Base-by-base conservation (phyloP, 2,797 vertebrate genomes). In the Brachyalestes nurse region DNA sequence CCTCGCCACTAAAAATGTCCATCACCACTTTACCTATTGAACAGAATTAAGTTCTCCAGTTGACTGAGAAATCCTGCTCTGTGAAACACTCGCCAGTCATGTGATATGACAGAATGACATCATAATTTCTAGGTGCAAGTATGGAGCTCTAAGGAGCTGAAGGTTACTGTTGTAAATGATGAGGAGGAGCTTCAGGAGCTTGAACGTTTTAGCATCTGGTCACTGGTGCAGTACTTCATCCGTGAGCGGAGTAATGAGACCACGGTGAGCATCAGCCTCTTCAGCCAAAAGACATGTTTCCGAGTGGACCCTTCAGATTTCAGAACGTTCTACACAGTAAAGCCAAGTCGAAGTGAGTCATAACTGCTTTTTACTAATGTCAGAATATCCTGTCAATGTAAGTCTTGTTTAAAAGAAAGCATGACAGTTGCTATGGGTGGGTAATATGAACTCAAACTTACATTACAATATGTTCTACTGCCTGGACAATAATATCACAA, bases 221-320 rank as follows among this genome's bases (percentile, higher is more conserved):
- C 86, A 34, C 82, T 95, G 42, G 4, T 97, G 21, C 94, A 93
- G 73, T 90, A 94, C 61, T 91, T 97, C 76, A 84, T 98, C 72
- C 94, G 91, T 9, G 97, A 97, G 84, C 95, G 93, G 71, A 91
- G 95, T 75, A 99, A 99, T 38, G 95, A 99, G 84, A 97, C 96
- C 72, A 94, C 92, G 55, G 92, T 99, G 45, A 94, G 93, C 1
- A 88, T 99, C 86, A 90, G 89, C 79, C 91, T 98, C 8, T 97
- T 96, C 89, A 96, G 91, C 89, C 92, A 90, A 76, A 96, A 97
- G 90, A 97, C 93, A 4, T 99, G 97, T 90, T 95, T 99, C 85
- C 95, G 93, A 83, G 93, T 99, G 0, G 94, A 97, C n/a, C 93
- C 95, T 49, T 79, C 89, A 49, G 94, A 94, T 55, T 4, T 70